Evolutionary conservation across 2,113 vertebrate genomes (phyloP), one percentile per base, ranked within the genome.

Genomic region (Scolopax mira): DNA sequence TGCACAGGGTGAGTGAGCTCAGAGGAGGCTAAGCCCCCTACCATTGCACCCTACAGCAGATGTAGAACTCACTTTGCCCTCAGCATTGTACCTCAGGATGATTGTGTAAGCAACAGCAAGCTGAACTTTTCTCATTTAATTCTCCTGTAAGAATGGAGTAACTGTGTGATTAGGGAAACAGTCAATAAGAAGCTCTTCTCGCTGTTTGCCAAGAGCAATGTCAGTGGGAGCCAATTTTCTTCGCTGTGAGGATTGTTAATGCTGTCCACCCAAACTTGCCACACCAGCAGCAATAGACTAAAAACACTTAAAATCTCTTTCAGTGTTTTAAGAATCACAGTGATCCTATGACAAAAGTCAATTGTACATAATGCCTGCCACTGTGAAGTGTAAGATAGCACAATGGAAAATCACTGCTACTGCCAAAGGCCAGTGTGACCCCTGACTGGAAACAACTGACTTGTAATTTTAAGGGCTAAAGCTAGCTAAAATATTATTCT

Each of bases 191-290:
- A 92, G 74, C 13, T 3, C 30, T 62, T 66, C 49, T 78, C 0
- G 0, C 21, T 48, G 25, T 71, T n/a, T 86, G 42, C 83, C 25
- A 46, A 58, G 24, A 87, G 49, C 81, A 89, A n/a, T 58, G 21
- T 58, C 85, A 89, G 78, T 7, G 46, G 52, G 61, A 92, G 31
- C 24, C 52, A 92, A 62, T 92, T 94, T 91, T 91, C 87, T 94
- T 92, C 1, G 0, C 70, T 52, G 18, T 69, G 54, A 79, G 74
- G 48, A 85, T 39, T 92, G 62, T 46, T 78, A 58, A 31, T 70
- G 41, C 39, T 42, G 7, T 72, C 62, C 41, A 88, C 64, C 21
- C 60, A 89, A 89, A 91, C 77, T n/a, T 81, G 52, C 77, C 62
- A 52, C 27, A 52, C 42, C 31, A 82, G 35, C 61, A 94, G 30